Evolutionary conservation across 2,113 vertebrate genomes (phyloP).

Genomic region (Brienomyrus brachyistius): DNA sequence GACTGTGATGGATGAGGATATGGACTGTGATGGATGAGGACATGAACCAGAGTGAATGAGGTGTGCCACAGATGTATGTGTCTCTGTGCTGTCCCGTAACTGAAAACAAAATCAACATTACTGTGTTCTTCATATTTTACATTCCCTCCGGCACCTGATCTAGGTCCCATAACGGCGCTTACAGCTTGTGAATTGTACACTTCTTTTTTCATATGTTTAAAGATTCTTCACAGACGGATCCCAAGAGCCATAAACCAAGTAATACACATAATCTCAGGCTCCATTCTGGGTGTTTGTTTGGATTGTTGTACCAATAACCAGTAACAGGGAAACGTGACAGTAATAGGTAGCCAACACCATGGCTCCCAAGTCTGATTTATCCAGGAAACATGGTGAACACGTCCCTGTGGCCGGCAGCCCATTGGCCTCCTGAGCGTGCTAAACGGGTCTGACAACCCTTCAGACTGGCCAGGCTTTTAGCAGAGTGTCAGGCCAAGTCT

Average conservation of each 20-base stretch:
- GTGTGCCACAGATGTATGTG: not conserved
- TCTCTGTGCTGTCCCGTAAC: not conserved
- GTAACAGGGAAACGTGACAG: not conserved
- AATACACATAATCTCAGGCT: not conserved
- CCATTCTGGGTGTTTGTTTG: not conserved
- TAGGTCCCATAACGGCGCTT: not conserved
- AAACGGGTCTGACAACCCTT: constrained; percentile 4
- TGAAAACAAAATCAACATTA: not conserved
- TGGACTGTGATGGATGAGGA: not conserved
- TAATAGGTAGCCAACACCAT: not conserved
- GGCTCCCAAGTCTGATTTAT: not conserved
- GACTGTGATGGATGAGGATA: not conserved
- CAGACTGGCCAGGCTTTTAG: constrained; percentile 5
- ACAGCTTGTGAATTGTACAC: not conserved
- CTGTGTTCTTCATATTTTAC: not conserved
- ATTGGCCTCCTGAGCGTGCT: not conserved
- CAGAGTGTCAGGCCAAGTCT: constrained; percentile 6
- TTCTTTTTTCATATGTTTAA: not conserved
- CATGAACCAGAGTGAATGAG: not conserved
- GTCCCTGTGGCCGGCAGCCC: not conserved
- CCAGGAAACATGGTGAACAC: not conserved
- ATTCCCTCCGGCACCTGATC: not conserved
- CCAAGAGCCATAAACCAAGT: not conserved
- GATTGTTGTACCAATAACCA: not conserved
- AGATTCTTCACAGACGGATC: not conserved